Evolutionary conservation across 2,888 invertebrate species (phyloP).

Genomic region (Sepiola atlantica): DNA sequence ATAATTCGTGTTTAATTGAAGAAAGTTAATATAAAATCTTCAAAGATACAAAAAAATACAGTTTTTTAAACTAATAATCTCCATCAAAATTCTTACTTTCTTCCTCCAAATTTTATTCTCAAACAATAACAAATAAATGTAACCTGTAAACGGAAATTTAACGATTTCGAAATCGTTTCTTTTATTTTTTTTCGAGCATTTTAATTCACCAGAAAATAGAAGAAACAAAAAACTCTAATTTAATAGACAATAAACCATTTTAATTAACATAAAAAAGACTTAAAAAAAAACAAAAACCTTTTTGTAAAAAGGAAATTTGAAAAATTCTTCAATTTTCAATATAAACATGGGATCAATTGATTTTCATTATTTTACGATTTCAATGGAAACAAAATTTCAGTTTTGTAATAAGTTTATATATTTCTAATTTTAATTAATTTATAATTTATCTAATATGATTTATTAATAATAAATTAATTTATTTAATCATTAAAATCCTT

Average conservation of each 20-base stretch:
- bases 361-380: background rate
- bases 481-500: no score
- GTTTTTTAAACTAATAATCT: background rate
- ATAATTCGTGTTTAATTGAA: background rate
- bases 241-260: background rate
- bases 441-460: no score
- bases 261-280: no score
- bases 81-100: background rate
- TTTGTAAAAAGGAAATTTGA: background rate
- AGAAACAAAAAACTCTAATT: background rate
- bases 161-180: background rate
- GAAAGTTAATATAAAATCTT: background rate
- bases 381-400: background rate
- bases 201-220: background rate
- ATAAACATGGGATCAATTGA: background rate
- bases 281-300: background rate
- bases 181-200: no score
- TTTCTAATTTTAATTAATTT: background rate
- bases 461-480: no score
- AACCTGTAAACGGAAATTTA: background rate
- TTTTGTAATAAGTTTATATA: background rate
- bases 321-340: background rate
- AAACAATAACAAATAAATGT: background rate
- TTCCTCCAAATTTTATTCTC: background rate
- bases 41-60: background rate